Evolutionary conservation across 2,888 invertebrate species (phyloP).

Genomic region (Taphrorychus bicolor): DNA sequence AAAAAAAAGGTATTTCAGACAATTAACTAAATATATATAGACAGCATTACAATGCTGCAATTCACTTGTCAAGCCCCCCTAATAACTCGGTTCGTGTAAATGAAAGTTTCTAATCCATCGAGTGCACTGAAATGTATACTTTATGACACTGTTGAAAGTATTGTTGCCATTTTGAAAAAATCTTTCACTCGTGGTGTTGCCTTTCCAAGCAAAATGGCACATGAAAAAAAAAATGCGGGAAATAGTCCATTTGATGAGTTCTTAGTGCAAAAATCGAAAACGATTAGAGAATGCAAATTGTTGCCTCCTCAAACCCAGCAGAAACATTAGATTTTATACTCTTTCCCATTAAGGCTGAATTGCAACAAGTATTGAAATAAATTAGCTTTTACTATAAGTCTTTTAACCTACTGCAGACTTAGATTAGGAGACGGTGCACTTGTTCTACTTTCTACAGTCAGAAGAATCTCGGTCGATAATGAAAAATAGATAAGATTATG

Average conservation of each 20-base stretch:
- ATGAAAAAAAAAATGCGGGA: too few species aligned
- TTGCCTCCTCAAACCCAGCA: not conserved
- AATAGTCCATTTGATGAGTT: too few species aligned
- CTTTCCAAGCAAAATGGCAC: too few species aligned
- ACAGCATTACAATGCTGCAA: not conserved
- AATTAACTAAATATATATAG: conserved; percentile 20
- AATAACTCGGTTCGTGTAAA: conserved; percentile 10
- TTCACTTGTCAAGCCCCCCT: not conserved
- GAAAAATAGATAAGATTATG: conserved; percentile 48
- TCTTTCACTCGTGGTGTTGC: too few species aligned
- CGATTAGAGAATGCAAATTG: not conserved
- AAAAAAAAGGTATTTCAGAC: conserved; percentile 30
- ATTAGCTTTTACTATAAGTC: not conserved
- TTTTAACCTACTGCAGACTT: conserved; percentile 30
- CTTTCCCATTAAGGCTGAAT: not conserved
- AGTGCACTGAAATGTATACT: conserved; percentile 2
- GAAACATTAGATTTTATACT: not conserved
- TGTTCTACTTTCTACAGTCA: conserved; percentile 53
- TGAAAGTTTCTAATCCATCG: conserved; percentile 24
- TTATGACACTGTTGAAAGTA: conserved; percentile 11
- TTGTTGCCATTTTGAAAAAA: not conserved
- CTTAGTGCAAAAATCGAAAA: too few species aligned
- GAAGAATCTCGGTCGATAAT: conserved; percentile 51
- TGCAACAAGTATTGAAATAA: not conserved
- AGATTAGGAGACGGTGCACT: conserved; percentile 46